Conservation (phyloP, 2,797 vertebrate species). For the Leontopithecus rosalia region DNA sequence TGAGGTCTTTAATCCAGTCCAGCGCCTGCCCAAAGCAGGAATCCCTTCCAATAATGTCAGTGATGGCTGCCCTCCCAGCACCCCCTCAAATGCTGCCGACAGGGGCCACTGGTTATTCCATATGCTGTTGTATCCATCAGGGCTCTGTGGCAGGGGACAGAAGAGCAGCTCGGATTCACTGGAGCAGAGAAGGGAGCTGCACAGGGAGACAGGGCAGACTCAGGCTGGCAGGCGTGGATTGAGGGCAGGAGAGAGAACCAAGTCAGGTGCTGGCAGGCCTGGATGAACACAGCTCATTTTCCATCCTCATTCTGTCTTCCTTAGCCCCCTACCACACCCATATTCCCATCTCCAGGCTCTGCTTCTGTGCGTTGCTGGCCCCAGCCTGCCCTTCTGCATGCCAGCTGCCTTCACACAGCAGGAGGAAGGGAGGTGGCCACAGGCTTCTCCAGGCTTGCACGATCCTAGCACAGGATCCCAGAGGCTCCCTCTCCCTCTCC, state of each 20-base stretch:
- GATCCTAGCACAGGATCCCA: no score
- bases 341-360: background rate
- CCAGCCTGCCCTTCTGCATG: accelerated
- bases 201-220: accelerated
- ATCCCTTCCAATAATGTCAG: background rate
- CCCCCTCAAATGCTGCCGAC: accelerated
- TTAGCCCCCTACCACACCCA: background rate
- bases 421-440: background rate
- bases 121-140: accelerated
- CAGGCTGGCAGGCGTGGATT: background rate
- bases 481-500: background rate
- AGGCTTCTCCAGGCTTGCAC: background rate
- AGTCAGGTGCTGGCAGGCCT: no score
- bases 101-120: accelerated
- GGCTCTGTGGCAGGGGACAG: background rate
- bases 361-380: background rate
- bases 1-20: background rate
- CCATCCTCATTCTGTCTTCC: background rate
- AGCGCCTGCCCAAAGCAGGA: background rate
- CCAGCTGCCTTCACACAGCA: background rate
- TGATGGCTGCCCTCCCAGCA: no score
- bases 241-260: background rate
- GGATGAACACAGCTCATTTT: accelerated
- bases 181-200: background rate
- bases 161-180: background rate